Evolutionary conservation across 2,797 vertebrate genomes (phyloP), one percentile per base, ranked within the genome.

Genomic region (Lagodon rhomboides): DNA sequence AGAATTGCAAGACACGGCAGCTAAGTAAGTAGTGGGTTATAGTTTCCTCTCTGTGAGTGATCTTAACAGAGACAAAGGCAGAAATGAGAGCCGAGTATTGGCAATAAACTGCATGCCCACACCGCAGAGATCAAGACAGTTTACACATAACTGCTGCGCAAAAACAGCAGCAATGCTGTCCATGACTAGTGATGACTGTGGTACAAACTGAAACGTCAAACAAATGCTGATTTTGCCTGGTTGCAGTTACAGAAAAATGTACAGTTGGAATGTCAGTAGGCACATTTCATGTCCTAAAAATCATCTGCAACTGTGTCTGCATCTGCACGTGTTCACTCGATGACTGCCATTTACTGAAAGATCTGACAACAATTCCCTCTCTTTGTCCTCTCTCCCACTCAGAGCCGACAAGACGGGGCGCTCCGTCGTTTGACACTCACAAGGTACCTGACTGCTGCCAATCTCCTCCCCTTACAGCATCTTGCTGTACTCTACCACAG

Each of bases 1-100:
- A 95, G 96, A 97, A 91, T 91, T 98, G 89, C 96, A 95, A 88
- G 96, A 97, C 77, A 83, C 95, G 82, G 90, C 96, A 69, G 88
- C 92, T 92, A 96, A 97, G 97, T 98, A 97, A 97, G 96, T 95
- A 68, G 73, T 44, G 30, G 53, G 46, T 4, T 34, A 23, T 27
- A 54, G 23, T 61, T 54, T 4, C 60, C 27, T 56, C 56, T 58
- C 60, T 65, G 20, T 23, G 34, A 49, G 44, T 46, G 17, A 80
- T 60, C 12, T 49, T 3, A 11, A 66, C 50, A 44, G 11, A 68
- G 38, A 27, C 27, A 71, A 38, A 56, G 46, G 30, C 15, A 2
- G 11, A 41, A 58, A 64, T 41, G 5, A 58, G 44, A 50, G 8
- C 13, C 22, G 1, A 65, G 30, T 51, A 30, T 61, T 47, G 38